Conservation (phyloP, 2,888 invertebrate species). For the Zaprionus lineosus region DNA sequence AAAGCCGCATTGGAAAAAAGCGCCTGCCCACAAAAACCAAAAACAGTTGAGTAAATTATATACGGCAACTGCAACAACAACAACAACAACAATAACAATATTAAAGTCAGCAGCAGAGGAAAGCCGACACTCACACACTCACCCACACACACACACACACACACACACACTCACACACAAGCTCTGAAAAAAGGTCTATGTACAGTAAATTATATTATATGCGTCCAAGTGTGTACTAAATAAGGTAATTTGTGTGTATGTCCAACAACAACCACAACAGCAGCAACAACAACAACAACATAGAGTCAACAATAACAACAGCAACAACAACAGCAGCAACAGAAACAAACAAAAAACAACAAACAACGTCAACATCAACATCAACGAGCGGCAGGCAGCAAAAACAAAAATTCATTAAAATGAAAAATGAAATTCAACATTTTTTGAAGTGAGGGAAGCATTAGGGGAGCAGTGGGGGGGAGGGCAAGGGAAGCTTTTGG, state of each 20-base stretch:
- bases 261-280: conserved; percentile 44
- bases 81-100: conserved; percentile 33
- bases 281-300: conserved; percentile 23
- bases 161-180: conserved; percentile 4
- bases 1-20: conserved; percentile 62
- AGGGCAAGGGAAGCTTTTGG: too few species aligned
- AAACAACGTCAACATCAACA: conserved; percentile 39
- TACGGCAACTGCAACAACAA: conserved; percentile 52
- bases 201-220: conserved; percentile 80
- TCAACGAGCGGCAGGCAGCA: conserved; percentile 29
- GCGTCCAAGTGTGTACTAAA: conserved; percentile 73
- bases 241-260: conserved; percentile 79
- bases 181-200: conserved; percentile 69
- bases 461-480: neutral
- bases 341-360: conserved; percentile 23
- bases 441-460: conserved; percentile 63
- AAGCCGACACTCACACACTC: conserved; percentile 22
- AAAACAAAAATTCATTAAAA: conserved; percentile 75
- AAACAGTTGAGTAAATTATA: conserved; percentile 77
- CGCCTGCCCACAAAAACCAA: conserved; percentile 68
- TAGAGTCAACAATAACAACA: conserved; percentile 25
- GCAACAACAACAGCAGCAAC: conserved; percentile 23
- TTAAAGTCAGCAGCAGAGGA: conserved; percentile 27
- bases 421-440: conserved; percentile 77
- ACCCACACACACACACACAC: conserved; percentile 15